Evolutionary conservation across 2,888 invertebrate genomes (phyloP), one percentile per base, ranked within the genome.

Genomic region (Brenthis hecate): DNA sequence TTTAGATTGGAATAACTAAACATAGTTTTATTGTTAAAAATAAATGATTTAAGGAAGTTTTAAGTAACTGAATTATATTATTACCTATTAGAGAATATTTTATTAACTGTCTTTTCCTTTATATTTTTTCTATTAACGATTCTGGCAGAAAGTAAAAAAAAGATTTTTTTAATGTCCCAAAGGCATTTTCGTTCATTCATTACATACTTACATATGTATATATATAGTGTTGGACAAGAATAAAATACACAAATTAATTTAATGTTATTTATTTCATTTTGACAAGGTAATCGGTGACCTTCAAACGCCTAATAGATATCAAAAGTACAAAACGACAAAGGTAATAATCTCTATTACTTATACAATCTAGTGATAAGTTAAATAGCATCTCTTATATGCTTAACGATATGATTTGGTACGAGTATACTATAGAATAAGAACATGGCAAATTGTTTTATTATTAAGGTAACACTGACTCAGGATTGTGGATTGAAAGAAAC

Each of bases 271-370:
- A 92, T 89, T 89, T 88, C 83, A 88, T 88, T 89, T 90, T 89
- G 89, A 90, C 85, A 91, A 91, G 91, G 91, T 91, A 88, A 86
- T 91, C 88, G 87, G 89, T 91, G 92, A 91, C 88, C 91, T 91
- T 89, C 85, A 87, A 88, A 86, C 87, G 86, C 88, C 87, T 88
- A 87, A 87, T 81, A 85, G 82, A 83, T 92, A 92, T 90, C 87
- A 91, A 91, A 92, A 92, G 87, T 91, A 91, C 84, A 92, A 92
- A 92, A 91, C 81, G 82, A 87, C 84, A 87, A 81, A 82, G 81
- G 80, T 83, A 83, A 86, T 86, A 87, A 89, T 88, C 85, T 88
- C 87, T 91, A 90, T 86, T 80, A 75, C 83, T 84, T 88, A 85
- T 75, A 83, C 80, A 83, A 80, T 78, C 82, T 88, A 88, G 74